Percentiles rank a stretch among this genome's conserved stretches.
Conservation (phyloP, 1,140 invertebrate genomes). For the Hypsibius dujardini region DNA sequence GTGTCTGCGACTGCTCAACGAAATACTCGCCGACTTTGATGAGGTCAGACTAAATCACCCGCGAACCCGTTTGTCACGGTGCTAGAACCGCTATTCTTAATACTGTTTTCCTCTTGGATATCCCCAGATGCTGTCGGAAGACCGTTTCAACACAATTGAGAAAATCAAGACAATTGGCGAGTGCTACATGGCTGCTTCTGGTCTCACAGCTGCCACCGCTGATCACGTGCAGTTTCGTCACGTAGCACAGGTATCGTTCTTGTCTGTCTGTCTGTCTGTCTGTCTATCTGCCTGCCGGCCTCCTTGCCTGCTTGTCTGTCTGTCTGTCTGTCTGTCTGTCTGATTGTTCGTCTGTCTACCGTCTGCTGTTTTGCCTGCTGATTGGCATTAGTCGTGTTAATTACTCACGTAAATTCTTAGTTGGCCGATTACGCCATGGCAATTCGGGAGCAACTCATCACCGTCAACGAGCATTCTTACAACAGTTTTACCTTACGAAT, state of each 20-base stretch:
- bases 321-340: too few relatives aligned
- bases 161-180: conserved; percentile 92
- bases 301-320: too few relatives aligned
- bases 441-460: conserved; percentile 61
- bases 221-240: conserved; percentile 28
- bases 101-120: background rate
- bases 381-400: too few relatives aligned
- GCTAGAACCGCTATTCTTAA: too few relatives aligned
- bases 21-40: conserved; percentile 93
- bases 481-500: conserved; percentile 87
- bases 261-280: too few relatives aligned
- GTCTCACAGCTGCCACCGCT: conserved; percentile 42
- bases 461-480: conserved; percentile 84
- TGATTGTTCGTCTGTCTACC: too few relatives aligned
- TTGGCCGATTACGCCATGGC: conserved; percentile 76
- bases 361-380: too few relatives aligned
- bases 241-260: conserved; percentile 31
- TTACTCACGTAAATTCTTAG: conserved; percentile 37
- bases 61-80: too few relatives aligned
- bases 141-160: conserved; percentile 67
- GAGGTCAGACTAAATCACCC: conserved; percentile 42
- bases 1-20: conserved; percentile 79
- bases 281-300: too few relatives aligned
- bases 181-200: conserved; percentile 89
- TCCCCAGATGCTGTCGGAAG: conserved; percentile 58